These are phyloP conservation scores for Perognathus longimembris DNA, from an alignment of 2,113 vertebrate species.

Conservation along the genomic window DNA sequence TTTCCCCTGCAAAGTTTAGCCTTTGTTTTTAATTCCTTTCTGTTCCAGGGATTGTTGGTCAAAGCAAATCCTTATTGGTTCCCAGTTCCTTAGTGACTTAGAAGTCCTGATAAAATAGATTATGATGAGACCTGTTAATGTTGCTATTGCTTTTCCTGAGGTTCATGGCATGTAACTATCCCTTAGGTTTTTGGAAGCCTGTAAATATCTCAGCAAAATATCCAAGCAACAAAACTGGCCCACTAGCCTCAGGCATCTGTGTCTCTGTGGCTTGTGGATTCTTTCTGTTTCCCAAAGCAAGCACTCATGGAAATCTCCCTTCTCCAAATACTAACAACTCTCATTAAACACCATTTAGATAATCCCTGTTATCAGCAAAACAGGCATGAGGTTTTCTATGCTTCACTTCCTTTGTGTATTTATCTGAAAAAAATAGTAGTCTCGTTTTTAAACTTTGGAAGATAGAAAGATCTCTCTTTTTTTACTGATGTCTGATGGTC, in stretches of 20 bases:
- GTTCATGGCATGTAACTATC: neutral
- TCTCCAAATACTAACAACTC: neutral
- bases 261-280: neutral
- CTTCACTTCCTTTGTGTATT: neutral
- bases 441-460: neutral
- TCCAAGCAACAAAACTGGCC: neutral
- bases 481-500: neutral
- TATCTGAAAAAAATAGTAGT: neutral
- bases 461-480: neutral
- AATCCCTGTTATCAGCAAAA: neutral
- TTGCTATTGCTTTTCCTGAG: constrained; percentile 3
- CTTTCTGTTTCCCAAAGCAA: neutral
- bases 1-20: neutral
- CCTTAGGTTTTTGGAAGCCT: constrained; percentile 4
- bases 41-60: neutral
- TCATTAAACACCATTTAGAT: neutral
- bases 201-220: neutral
- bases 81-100: neutral
- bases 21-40: constrained; percentile 8
- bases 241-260: neutral
- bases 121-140: neutral
- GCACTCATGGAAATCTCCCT: neutral
- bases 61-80: constrained; percentile 24
- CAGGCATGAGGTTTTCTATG: neutral
- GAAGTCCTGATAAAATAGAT: constrained; percentile 16